Base-by-base conservation (phyloP, 2,888 invertebrate species). In the Hololepta plana region DNA sequence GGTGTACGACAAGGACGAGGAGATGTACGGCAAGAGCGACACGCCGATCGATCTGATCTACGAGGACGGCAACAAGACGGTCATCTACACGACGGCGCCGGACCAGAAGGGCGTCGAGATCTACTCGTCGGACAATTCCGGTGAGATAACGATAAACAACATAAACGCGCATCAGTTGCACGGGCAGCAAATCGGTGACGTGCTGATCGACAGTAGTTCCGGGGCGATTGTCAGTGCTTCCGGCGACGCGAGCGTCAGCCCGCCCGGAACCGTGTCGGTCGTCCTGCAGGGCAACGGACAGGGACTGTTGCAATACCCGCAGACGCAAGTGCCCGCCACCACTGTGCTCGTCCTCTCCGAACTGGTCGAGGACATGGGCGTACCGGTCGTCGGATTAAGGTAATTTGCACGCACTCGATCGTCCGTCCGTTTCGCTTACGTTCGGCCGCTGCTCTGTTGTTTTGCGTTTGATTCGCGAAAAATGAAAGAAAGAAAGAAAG, bases 41-140 rank as follows among this genome's bases (percentile, higher is more conserved):
- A 74, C 62, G 26, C 75, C 79, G 39, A 79, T 80, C 49, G 80
- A 81, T 52, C 59, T 81, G 43, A 81, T 81, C 43, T 81, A 80
- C 53, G 79, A 80, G 46, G 80, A 80, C 44, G 80, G 80, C 23
- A 79, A 77, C 47, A 79, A 81, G 49, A 80, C 80, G 3, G 79
- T 81, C 32, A 80, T 80, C 49, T 81, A 81, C 43, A 80, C 80
- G 26, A 73, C 75, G 32, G 67, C 70, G 7, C 73, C 72, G 30
- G 79, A 80, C 46, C 77, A 79, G 46, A 79, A 80, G 51, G 69
- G 77, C 23, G 68, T 81, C 22, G 80, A 80, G 56, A 77, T 80
- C 55, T 73, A 72, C 47, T 72, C 72, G 36, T 70, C 72, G 9
- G 72, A 73, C 34, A 51, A 51, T 33, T 44, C 51, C 11, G 50